Evolutionary conservation across 1,140 invertebrate species (phyloP).

Genomic region (Trachymyrmex septentrionalis): DNA sequence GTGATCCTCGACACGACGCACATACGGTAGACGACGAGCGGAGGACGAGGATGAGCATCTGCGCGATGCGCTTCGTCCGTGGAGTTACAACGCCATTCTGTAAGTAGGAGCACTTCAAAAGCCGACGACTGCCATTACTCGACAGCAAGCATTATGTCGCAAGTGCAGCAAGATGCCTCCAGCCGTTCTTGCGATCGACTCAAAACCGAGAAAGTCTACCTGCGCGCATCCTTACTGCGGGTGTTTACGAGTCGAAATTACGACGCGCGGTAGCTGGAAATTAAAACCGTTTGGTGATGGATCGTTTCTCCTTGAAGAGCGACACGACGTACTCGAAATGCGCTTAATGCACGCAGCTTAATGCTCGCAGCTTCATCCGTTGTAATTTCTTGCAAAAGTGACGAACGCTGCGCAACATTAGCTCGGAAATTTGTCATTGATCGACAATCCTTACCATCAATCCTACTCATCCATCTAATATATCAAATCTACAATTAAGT

Average conservation of each 20-base stretch:
- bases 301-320: background rate
- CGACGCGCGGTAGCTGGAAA: slow-evolving; percentile 17
- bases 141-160: slow-evolving; percentile 6
- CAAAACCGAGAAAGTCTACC: background rate
- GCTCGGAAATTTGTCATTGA: slow-evolving; percentile 32
- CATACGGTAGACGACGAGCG: background rate
- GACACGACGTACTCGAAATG: slow-evolving; percentile 21
- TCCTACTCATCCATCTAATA: background rate
- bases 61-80: background rate
- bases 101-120: slow-evolving; percentile 37
- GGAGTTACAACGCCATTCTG: slow-evolving; percentile 54
- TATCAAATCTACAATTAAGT: slow-evolving; percentile 3
- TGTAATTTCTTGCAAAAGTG: slow-evolving; percentile 1
- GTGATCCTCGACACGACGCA: slow-evolving; percentile 51
- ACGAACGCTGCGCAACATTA: background rate
- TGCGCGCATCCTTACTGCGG: background rate
- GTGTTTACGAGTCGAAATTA: background rate
- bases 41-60: slow-evolving; percentile 41
- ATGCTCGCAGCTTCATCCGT: background rate
- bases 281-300: slow-evolving; percentile 25
- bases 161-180: background rate
- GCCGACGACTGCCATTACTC: slow-evolving; percentile 34
- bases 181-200: background rate
- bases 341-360: slow-evolving; percentile 6
- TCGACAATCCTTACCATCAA: slow-evolving; percentile 1